These are phyloP conservation scores for Cercopithecus hamlyni DNA, from an alignment of 2,797 vertebrate species.

Conservation along the genomic window DNA sequence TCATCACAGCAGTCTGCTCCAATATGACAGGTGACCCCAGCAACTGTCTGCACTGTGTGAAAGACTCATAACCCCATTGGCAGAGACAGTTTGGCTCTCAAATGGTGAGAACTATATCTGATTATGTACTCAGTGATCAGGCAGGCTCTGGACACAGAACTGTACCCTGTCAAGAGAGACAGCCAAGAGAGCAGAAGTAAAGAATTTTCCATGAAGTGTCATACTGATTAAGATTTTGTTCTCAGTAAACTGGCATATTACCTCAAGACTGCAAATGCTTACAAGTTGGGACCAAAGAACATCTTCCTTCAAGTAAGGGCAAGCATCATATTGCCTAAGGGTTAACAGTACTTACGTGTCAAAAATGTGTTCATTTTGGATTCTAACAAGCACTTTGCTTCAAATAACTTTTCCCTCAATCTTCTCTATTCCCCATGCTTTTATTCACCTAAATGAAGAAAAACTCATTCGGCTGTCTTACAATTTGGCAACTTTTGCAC, in stretches of 20 bases:
- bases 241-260: background rate
- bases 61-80: constrained; percentile 17
- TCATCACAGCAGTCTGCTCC: background rate
- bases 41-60: background rate
- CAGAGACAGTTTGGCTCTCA: constrained; percentile 29
- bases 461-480: background rate
- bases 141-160: constrained; percentile 57
- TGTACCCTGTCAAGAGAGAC: constrained; percentile 26
- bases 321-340: background rate
- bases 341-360: background rate
- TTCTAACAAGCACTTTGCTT: background rate
- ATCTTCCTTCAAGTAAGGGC: background rate
- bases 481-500: background rate
- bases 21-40: background rate
- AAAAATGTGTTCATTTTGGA: background rate
- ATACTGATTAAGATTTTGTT: background rate
- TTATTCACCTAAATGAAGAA: background rate
- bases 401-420: background rate
- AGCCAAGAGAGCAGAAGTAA: constrained; percentile 36
- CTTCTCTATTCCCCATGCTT: background rate
- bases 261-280: background rate
- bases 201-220: constrained; percentile 51
- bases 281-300: background rate
- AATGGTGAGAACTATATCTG: constrained; percentile 62
- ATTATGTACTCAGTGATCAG: constrained; percentile 50